A percentile compares a stretch with the other conserved stretches of the same genome.
Conservation (phyloP, 1,140 invertebrate species). For the Temnothorax nylanderi region DNA sequence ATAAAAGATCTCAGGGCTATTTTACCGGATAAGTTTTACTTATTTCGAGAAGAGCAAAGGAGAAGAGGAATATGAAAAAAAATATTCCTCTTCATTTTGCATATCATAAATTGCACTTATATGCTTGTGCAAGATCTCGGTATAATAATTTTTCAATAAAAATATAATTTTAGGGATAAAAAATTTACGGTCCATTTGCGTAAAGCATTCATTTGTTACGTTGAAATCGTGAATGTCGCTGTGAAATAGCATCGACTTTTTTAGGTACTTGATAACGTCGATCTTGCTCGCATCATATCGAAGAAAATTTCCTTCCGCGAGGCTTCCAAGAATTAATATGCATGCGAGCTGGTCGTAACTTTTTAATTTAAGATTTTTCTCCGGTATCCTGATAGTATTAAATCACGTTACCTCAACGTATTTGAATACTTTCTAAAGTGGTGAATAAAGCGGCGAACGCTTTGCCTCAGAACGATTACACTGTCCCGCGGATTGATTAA, state of each 20-base stretch:
- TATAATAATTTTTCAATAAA: slow-evolving; percentile 13
- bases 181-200: not conserved
- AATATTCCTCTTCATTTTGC: not conserved
- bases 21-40: not conserved
- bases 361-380: slow-evolving; percentile 49
- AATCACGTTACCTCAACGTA: slow-evolving; percentile 9
- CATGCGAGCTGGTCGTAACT: slow-evolving; percentile 3
- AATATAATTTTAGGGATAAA: not conserved
- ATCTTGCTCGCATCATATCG: not conserved
- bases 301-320: not conserved
- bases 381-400: not conserved
- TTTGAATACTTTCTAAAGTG: slow-evolving; percentile 28
- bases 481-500: not conserved
- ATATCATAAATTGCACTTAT: not conserved
- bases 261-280: not conserved
- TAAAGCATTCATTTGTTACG: not conserved
- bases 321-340: slow-evolving; percentile 10
- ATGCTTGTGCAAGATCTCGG: not conserved
- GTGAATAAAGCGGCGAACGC: not conserved
- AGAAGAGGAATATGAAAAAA: not conserved
- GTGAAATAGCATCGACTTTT: not conserved
- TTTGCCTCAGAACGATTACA: slow-evolving; percentile 11
- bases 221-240: not conserved
- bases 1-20: not conserved
- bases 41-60: not conserved